Evolutionary conservation across 2,797 vertebrate genomes (phyloP), one percentile per base, ranked within the genome.

Genomic region (Danio aesculapii): DNA sequence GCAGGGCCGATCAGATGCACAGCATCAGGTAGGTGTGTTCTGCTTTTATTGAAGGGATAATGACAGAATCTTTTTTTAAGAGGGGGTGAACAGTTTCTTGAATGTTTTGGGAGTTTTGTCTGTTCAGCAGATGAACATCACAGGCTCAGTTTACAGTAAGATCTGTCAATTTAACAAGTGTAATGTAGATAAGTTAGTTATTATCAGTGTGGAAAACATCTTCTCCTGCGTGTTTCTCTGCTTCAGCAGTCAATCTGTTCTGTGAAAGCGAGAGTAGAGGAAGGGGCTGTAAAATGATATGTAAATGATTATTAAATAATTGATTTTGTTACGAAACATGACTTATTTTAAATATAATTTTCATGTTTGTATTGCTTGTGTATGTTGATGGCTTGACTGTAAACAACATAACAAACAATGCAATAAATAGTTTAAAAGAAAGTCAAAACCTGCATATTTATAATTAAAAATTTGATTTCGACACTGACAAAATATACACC

Each of bases 171-270:
- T 62, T 41, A 62, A 41, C 13, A 62, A 62, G 7, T 62, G 13
- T 62, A 8, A 41, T 62, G 3, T 39, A 61, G n/a, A 39, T 13
- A 14, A 39, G 9, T 21, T 59, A 59, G 30, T 62, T 41, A 62
- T 62, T 8, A 41, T 8, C 12, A 41, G 13, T 16, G 39, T 14
- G 30, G 5, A 12, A 66, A 46, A 46, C 14, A 46, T 47, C 21
- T 39, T 61, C 39, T 30, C 50, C 13, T 52, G 50, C 5, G 7
- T 63, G n/a, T 63, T 63, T 13, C 13, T 47, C 16, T 21, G 44
- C 11, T 47, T 46, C n/a, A 67, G 44, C 39, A 44, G n/a, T 66
- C 63, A 66, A 44, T 19, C 64, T 49, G 64, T 67, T 52, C 13
- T 39, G 13, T 50, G 47, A 50, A 12, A 10, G 47, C 52, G 19